Evolutionary conservation across 2,888 invertebrate genomes (phyloP).

Genomic region (Boloria euphrosyne): DNA sequence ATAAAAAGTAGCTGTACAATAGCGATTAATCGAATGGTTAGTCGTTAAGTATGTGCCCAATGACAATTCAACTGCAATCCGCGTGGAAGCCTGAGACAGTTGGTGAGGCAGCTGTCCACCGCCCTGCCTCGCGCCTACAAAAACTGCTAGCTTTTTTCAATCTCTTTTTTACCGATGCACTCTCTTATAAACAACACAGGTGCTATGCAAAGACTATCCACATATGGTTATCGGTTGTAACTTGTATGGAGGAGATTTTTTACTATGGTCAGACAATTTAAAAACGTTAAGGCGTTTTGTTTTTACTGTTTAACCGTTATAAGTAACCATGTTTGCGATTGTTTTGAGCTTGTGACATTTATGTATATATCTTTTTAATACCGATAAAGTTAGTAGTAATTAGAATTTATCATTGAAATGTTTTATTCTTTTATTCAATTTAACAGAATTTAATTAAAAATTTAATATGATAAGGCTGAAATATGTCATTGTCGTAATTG

Average conservation of each 20-base stretch:
- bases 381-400: neutral
- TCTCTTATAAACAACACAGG: constrained; percentile 82
- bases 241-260: constrained; percentile 64
- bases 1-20: constrained; percentile 39
- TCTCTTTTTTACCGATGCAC: constrained; percentile 76
- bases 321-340: constrained; percentile 14
- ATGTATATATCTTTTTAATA: too few relatives aligned
- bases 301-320: constrained; percentile 19
- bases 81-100: constrained; percentile 73
- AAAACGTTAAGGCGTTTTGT: constrained; percentile 44
- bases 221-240: constrained; percentile 77
- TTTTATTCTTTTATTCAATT: constrained; percentile 3
- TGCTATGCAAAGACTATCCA: constrained; percentile 76
- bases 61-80: constrained; percentile 71
- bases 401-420: neutral
- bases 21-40: constrained; percentile 58
- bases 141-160: constrained; percentile 77
- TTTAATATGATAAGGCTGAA: constrained; percentile 8
- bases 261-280: constrained; percentile 57
- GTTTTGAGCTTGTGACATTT: neutral
- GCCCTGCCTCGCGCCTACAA: constrained; percentile 76
- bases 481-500: constrained; percentile 5
- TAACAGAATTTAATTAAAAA: constrained; percentile 2
- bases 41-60: constrained; percentile 61
- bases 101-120: constrained; percentile 77